A percentile compares a stretch with the other conserved stretches of the same genome.
phyloP scores from a whole-genome alignment of 2,113 vertebrate species.

The Varanus komodoensis region DNA sequence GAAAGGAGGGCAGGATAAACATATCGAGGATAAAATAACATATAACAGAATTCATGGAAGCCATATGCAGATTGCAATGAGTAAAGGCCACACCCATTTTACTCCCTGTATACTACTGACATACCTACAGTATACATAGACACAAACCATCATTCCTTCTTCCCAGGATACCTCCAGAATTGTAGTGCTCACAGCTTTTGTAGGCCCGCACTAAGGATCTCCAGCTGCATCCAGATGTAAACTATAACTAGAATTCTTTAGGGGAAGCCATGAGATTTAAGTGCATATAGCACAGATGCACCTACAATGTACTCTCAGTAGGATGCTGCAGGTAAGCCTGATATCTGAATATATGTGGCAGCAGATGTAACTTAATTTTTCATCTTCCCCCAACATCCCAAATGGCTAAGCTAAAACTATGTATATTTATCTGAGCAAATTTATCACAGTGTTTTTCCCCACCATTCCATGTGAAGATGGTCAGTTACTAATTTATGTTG shows the following conservation, averaged over 20 bases:
- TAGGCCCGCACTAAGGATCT: background rate
- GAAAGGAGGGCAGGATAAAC: background rate
- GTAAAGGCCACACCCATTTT: background rate
- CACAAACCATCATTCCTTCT: background rate
- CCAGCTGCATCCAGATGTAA: too few species aligned
- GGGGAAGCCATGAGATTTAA: background rate
- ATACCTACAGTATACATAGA: background rate
- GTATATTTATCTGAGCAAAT: background rate
- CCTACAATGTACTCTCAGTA: too few species aligned
- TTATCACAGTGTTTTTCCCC: background rate
- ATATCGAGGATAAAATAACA: background rate
- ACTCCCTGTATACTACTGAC: background rate
- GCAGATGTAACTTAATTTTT: background rate
- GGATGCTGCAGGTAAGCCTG: too few species aligned
- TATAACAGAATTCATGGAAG: background rate
- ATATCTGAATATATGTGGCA: too few species aligned
- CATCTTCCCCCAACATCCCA: too few species aligned
- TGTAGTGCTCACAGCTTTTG: too few species aligned
- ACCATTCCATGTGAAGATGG: background rate
- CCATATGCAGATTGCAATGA: background rate
- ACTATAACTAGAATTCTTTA: background rate
- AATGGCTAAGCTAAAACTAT: too few species aligned
- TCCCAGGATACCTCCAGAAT: background rate
- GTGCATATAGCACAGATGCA: background rate
- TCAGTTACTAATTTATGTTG: background rate